A percentile compares a stretch with the other conserved stretches of the same genome.
Conservation (phyloP, 2,113 vertebrate genomes). For the Campylorhamphus procurvoides region DNA sequence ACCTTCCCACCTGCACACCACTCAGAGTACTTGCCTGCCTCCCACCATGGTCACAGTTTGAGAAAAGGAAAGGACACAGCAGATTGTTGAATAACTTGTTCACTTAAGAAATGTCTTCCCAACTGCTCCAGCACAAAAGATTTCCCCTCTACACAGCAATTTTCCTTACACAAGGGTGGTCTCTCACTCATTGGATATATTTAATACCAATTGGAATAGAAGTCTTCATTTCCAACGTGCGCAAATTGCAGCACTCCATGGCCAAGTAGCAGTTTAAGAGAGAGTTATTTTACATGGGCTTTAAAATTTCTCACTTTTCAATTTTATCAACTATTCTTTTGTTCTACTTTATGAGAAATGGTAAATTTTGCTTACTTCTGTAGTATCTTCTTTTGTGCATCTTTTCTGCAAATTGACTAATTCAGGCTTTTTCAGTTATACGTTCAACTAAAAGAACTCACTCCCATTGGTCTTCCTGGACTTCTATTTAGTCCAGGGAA, state of each 20-base stretch:
- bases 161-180: neutral
- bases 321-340: neutral
- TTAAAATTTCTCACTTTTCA: neutral
- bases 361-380: neutral
- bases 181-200: rapidly evolving
- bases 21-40: neutral
- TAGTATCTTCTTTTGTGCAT: neutral
- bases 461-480: neutral
- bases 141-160: neutral
- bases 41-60: neutral
- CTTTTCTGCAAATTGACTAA: neutral
- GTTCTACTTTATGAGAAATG: neutral
- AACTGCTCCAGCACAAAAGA: neutral
- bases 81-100: neutral
- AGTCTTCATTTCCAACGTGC: neutral
- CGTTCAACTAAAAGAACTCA: neutral
- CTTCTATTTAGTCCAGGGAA: neutral
- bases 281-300: neutral
- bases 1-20: slow-evolving; percentile 1
- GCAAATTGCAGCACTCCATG: neutral
- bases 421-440: neutral
- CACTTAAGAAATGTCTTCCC: neutral
- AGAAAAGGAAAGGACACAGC: neutral
- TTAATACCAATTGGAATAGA: rapidly evolving
- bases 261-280: neutral